phyloP scores from a whole-genome alignment of 2,113 vertebrate species.

The Misgurnus anguillicaudatus region DNA sequence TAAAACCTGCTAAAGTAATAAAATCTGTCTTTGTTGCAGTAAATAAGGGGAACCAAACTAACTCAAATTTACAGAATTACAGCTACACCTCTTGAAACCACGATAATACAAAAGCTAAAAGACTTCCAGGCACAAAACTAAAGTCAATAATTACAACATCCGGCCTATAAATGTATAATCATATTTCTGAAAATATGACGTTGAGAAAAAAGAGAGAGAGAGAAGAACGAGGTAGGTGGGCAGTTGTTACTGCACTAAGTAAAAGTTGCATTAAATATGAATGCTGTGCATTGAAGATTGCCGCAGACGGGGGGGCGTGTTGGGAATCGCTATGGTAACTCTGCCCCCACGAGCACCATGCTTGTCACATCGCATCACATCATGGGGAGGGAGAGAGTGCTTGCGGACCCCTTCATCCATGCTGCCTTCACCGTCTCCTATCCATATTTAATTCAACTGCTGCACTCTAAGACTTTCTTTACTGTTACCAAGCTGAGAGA shows the following conservation, averaged over 20 bases:
- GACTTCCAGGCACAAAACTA: neutral
- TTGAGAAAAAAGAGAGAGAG: slow-evolving; percentile 21
- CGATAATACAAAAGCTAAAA: too few species aligned
- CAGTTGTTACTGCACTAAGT: slow-evolving; percentile 40
- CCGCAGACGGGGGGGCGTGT: slow-evolving; percentile 19
- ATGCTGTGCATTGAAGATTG: slow-evolving; percentile 48
- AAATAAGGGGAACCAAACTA: neutral
- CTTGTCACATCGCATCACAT: slow-evolving; percentile 49
- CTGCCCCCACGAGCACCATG: slow-evolving; percentile 32
- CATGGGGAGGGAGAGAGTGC: slow-evolving; percentile 27
- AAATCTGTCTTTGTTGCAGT: neutral
- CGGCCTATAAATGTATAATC: slow-evolving; percentile 35
- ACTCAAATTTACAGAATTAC: neutral
- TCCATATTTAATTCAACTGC: slow-evolving; percentile 38
- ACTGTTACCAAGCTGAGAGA: slow-evolving; percentile 26
- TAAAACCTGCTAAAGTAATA: neutral
- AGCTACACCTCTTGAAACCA: neutral
- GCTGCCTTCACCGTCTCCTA: slow-evolving; percentile 27
- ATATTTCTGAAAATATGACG: slow-evolving; percentile 29
- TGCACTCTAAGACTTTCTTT: slow-evolving; percentile 35
- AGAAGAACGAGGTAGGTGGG: slow-evolving; percentile 16
- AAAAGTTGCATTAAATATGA: slow-evolving; percentile 55
- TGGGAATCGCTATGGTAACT: slow-evolving; percentile 53
- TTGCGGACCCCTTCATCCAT: slow-evolving; percentile 37
- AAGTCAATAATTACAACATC: slow-evolving; percentile 36